Base-by-base conservation (phyloP, 2,888 invertebrate species). In the Marasmarcha lunaedactyla region DNA sequence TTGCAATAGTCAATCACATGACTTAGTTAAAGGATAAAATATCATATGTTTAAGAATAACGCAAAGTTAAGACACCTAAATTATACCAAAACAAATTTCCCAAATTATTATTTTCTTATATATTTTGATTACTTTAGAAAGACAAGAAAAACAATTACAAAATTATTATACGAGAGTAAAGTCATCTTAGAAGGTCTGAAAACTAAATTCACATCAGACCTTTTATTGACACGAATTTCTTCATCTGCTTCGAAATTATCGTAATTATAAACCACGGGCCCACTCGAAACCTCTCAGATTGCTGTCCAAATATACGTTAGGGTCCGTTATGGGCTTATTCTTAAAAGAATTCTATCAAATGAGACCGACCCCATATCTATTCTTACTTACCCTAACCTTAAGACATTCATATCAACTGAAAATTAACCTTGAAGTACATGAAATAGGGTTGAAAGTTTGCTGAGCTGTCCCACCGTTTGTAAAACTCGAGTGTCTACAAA, bases 231-330 rank as follows among this genome's bases (percentile, higher is more conserved):
- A 30, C 9, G 30, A 11, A 30, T 30, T 30, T 30, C 67, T 72
- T 76, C 73, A 74, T 79, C 77, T 77, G 69, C 70, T 57, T 46
- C 46, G 55, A 77, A 79, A 79, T 83, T 78, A 83, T 76, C 67
- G 81, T 78, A 81, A 81, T 83, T 83, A 79, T 69, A 74, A 78
- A 69, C 69, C 64, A 59, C 55, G 68, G 69, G 70, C 64, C 68
- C 72, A 78, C 81, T 83, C 66, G 60, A 81, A 57, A 67, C 63
- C 77, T 78, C 79, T 78, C 77, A 60, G 73, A 59, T 78, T 77
- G 72, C 72, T 79, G 78, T 79, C 81, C 79, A 79, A 81, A 79
- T 79, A 78, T 73, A 76, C 83, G 81, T 81, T 83, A 56, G 79
- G 79, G 83, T 71, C 73, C 77, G 79, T 81, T 83, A 77, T 66